A percentile compares a stretch with the other conserved stretches of the same genome.
These are phyloP conservation scores for Aporrectodea caliginosa DNA, from an alignment of 1,140 invertebrate genomes.

Conservation along the genomic window DNA sequence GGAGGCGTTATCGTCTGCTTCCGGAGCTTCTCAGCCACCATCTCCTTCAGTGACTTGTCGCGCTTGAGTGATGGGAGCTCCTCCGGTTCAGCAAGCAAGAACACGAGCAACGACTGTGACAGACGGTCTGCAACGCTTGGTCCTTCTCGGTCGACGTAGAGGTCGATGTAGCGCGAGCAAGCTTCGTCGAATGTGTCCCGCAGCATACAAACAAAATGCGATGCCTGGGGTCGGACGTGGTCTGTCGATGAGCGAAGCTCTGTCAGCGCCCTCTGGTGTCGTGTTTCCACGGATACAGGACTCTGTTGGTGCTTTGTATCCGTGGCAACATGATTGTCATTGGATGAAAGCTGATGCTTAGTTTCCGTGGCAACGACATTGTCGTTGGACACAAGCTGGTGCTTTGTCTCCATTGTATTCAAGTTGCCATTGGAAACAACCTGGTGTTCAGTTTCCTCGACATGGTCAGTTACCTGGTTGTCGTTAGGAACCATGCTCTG, in stretches of 20 bases:
- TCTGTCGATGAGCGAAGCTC: neutral
- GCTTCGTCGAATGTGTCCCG: slow-evolving; percentile 61
- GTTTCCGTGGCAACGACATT: too few relatives aligned
- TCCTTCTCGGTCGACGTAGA: slow-evolving; percentile 61
- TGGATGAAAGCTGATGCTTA: too few relatives aligned
- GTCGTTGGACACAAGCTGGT: too few relatives aligned
- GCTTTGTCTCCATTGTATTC: too few relatives aligned
- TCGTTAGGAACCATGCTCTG: neutral
- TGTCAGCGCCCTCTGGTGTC: neutral
- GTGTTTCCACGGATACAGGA: neutral
- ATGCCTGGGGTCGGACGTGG: neutral
- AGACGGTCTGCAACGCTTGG: slow-evolving; percentile 61
- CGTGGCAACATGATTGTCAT: too few relatives aligned
- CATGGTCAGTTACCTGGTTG: neutral
- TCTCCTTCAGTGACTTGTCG: slow-evolving; percentile 27
- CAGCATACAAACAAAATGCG: slow-evolving; percentile 36
- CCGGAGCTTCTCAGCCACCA: slow-evolving; percentile 30
- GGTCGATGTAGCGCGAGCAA: slow-evolving; percentile 64
- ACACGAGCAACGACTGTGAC: slow-evolving; percentile 63
- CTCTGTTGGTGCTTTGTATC: too few relatives aligned
- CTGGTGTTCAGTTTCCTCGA: too few relatives aligned
- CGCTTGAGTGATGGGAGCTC: slow-evolving; percentile 59
- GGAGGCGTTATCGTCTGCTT: too few relatives aligned
- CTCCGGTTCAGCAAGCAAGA: slow-evolving; percentile 64
- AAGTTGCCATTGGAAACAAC: neutral